Conservation (phyloP, 1,140 invertebrate genomes). For the Plodia interpunctella region DNA sequence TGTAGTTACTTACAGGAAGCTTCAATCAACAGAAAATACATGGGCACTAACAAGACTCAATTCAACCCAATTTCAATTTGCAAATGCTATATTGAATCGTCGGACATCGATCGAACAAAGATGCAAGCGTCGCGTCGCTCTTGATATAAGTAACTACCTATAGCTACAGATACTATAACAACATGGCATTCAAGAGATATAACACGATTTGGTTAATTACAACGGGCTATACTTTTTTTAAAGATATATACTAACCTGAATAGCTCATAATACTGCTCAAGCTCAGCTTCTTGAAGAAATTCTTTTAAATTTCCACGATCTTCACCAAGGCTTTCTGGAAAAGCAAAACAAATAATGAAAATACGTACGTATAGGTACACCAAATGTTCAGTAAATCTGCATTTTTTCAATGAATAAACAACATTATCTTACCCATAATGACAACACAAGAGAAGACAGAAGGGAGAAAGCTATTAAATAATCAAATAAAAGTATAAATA, state of each 20-base stretch:
- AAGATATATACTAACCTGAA: constrained; percentile 49
- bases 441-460: background rate
- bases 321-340: constrained; percentile 44
- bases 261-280: constrained; percentile 59
- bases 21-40: too few species aligned
- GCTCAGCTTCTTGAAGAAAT: constrained; percentile 63
- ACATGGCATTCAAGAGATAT: background rate
- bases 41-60: too few species aligned
- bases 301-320: constrained; percentile 52
- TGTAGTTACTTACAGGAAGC: too few species aligned
- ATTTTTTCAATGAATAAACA: background rate
- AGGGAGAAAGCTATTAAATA: background rate
- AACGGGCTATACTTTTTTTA: background rate
- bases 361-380: background rate
- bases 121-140: too few species aligned
- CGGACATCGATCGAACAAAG: too few species aligned
- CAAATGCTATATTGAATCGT: too few species aligned
- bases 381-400: background rate
- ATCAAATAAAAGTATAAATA: constrained; percentile 3
- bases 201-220: background rate
- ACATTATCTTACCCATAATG: constrained; percentile 21
- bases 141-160: too few species aligned
- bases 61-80: too few species aligned
- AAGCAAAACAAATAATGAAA: constrained; percentile 25
- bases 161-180: too few species aligned